Percentiles rank a stretch among this genome's conserved stretches.
Conservation (phyloP, 2,113 vertebrate species). For the Balaeniceps rex region DNA sequence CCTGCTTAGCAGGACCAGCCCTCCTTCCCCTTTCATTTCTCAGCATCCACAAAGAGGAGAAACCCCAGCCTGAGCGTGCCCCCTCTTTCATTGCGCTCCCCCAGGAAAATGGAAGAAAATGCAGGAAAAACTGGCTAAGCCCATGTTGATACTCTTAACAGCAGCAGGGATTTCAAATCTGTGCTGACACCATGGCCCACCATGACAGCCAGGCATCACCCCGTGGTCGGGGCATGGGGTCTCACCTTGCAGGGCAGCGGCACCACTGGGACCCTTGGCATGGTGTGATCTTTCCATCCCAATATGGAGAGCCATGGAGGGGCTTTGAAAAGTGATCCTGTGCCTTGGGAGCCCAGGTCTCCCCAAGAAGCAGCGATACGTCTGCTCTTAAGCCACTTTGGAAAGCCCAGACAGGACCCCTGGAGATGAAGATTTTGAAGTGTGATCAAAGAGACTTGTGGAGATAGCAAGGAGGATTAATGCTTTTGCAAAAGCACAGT, state of each 20-base stretch:
- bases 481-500: neutral
- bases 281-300: neutral
- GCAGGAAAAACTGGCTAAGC: neutral
- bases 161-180: neutral
- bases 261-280: neutral
- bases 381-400: neutral
- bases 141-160: fast-evolving
- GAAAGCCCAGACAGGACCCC: neutral
- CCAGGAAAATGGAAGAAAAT: fast-evolving
- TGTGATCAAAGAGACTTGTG: neutral
- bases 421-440: slow-evolving; percentile 17
- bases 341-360: neutral
- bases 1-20: neutral
- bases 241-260: neutral
- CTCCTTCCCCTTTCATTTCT: neutral
- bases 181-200: neutral
- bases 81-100: fast-evolving
- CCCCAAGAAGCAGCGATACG: neutral
- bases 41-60: neutral
- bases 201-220: fast-evolving
- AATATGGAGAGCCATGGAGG: fast-evolving
- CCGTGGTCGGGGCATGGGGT: fast-evolving
- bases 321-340: neutral
- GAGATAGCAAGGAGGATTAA: slow-evolving; percentile 24
- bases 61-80: neutral